Evolutionary conservation across 64 coral and sea anemone species (phyloP), one percentile per base, ranked within the genome.

Genomic region (Stichodactyla mertensii): DNA sequence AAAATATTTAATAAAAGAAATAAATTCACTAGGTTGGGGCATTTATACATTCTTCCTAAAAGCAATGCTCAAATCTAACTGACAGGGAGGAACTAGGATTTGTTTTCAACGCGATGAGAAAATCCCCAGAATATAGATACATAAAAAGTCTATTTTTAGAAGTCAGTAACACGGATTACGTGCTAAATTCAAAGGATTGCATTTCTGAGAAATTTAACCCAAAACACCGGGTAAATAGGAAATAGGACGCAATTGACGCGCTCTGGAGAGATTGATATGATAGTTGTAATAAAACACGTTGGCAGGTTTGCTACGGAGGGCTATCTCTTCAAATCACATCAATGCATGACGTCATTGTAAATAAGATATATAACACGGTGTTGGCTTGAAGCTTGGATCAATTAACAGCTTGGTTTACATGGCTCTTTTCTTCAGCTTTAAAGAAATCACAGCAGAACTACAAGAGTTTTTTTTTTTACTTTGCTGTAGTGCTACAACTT

Each of bases 341-440:
- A 31, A 74, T 9, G 9, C 56, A 58, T 74, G 69, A 74, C 69
- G 69, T 74, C 69, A 74, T 31, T 74, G 24, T 74, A 10, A 74
- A 74, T 36, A 74, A 31, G 23, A 66, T 31, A 74, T 74, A 74
- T 74, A 74, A 14, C 1, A 11, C 23, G 69, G 11, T 13, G 24
- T 74, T 23, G 56, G 22, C 24, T 74, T 27, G 20, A n/a, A 28
- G 24, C 24, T 23, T 28, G 12, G n/a, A 74, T 74, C 69, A 74
- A 74, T 74, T 74, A 74, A 74, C 69, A 13, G 11, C 69, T 74
- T 74, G 69, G 69, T 74, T 74, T 74, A 74, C 10, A 36, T 74
- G 69, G 69, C 24, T n/a, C 14, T 74, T 31, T 74, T 31, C 24
- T 74, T 31, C 20, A 28, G 23, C 26, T 74, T 74, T 11, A 4